Evolutionary conservation across 2,113 vertebrate species (phyloP).

Genomic region (Gambusia holbrooki): DNA sequence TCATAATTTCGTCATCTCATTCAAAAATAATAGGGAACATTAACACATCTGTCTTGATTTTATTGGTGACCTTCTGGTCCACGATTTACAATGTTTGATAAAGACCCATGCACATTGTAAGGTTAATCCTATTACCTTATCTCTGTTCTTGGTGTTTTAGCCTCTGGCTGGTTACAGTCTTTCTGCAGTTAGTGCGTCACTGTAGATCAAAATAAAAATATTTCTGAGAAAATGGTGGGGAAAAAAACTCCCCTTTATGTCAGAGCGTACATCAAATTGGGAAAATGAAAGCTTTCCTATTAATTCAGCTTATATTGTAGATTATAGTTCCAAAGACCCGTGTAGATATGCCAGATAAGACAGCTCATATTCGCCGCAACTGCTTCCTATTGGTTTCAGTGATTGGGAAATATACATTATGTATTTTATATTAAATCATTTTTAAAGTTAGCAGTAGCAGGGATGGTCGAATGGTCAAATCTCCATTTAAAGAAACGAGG

Average conservation of each 20-base stretch:
- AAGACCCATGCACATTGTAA: not conserved
- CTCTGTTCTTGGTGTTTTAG: not conserved
- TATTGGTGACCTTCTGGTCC: too few relatives aligned
- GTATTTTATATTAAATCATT: conserved; percentile 70
- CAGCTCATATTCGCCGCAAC: conserved; percentile 34
- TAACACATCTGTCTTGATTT: not conserved
- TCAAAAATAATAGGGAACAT: not conserved
- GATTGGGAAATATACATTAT: conserved; percentile 61
- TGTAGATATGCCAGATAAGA: conserved; percentile 61
- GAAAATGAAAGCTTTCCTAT: conserved; percentile 20
- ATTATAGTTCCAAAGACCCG: conserved; percentile 39
- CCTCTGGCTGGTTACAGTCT: not conserved
- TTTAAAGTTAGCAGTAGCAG: conserved; percentile 59
- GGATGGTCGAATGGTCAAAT: conserved; percentile 72
- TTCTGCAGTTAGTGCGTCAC: not conserved
- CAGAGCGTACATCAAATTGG: not conserved
- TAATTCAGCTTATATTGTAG: conserved; percentile 35
- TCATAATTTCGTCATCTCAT: not conserved
- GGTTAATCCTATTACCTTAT: not conserved
- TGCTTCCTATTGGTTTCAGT: conserved; percentile 47
- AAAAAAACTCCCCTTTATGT: not conserved
- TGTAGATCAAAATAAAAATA: not conserved
- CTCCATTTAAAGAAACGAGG: conserved; percentile 76
- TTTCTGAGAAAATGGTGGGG: conserved; percentile 12
- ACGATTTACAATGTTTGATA: not conserved